These are phyloP conservation scores for Nannospalax galili DNA, from an alignment of 2,113 vertebrate genomes.

Conservation along the genomic window DNA sequence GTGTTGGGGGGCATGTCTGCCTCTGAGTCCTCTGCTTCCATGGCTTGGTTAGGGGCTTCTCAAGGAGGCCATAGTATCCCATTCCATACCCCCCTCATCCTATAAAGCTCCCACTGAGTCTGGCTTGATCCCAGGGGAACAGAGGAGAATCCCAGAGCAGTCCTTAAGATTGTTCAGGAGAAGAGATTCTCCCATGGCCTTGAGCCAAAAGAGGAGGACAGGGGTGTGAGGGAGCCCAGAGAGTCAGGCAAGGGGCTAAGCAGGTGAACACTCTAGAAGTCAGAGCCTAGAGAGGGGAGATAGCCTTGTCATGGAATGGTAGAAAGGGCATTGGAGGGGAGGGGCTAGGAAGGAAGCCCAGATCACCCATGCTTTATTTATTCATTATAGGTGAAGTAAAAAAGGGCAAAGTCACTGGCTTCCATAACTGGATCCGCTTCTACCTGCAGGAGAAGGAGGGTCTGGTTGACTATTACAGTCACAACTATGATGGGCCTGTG, in stretches of 20 bases:
- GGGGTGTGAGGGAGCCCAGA: neutral
- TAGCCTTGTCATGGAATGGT: neutral
- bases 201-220: neutral
- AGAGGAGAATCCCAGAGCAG: neutral
- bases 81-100: neutral
- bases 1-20: neutral
- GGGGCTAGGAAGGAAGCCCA: neutral
- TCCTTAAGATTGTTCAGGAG: neutral
- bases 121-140: neutral
- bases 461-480: constrained; percentile 92
- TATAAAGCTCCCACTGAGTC: neutral
- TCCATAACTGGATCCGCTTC: constrained; percentile 98
- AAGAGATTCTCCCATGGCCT: neutral
- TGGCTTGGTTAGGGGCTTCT: neutral
- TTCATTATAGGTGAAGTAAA: constrained; percentile 92
- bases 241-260: neutral
- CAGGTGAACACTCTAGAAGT: neutral
- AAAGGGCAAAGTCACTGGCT: constrained; percentile 93
- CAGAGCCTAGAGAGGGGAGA: constrained; percentile 5
- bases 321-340: neutral
- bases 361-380: neutral
- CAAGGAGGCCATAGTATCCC: neutral
- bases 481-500: constrained; percentile 94
- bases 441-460: constrained; percentile 93
- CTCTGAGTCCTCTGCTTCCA: neutral